phyloP scores from a whole-genome alignment of 1,140 invertebrate species.

The Panonychus citri region DNA sequence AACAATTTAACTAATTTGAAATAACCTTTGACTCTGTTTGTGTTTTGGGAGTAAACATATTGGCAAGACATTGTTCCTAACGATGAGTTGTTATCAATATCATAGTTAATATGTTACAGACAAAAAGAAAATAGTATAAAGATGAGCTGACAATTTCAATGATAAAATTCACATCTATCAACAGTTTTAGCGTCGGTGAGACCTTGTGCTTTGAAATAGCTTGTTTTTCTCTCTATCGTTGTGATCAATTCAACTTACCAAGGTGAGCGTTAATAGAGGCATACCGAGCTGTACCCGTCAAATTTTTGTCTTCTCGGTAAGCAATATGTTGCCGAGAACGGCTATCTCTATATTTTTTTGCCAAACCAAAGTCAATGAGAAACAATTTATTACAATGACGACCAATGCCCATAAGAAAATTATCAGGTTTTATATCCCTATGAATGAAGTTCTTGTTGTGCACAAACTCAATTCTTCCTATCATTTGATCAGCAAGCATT shows the following conservation, averaged over 20 bases:
- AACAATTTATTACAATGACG: conserved; percentile 22
- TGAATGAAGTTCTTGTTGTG: conserved; percentile 42
- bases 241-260: conserved; percentile 19
- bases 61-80: no score
- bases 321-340: conserved; percentile 63
- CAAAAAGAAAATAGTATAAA: no score
- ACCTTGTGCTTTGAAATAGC: neutral
- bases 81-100: no score
- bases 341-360: conserved; percentile 25
- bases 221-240: no score
- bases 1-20: no score
- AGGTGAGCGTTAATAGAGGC: conserved; percentile 39
- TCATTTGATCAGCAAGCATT: conserved; percentile 77
- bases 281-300: conserved; percentile 38
- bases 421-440: conserved; percentile 27
- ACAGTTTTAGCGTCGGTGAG: no score
- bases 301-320: conserved; percentile 43
- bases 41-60: no score
- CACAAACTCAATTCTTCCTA: conserved; percentile 35
- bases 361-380: conserved; percentile 40
- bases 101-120: no score
- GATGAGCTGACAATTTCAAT: no score
- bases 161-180: no score
- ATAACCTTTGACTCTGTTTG: no score
- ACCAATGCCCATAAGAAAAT: conserved; percentile 29